Percentiles rank a stretch among this genome's conserved stretches.
Evolutionary conservation across 2,113 vertebrate genomes (phyloP).

Genomic region (Anhinga rufa): DNA sequence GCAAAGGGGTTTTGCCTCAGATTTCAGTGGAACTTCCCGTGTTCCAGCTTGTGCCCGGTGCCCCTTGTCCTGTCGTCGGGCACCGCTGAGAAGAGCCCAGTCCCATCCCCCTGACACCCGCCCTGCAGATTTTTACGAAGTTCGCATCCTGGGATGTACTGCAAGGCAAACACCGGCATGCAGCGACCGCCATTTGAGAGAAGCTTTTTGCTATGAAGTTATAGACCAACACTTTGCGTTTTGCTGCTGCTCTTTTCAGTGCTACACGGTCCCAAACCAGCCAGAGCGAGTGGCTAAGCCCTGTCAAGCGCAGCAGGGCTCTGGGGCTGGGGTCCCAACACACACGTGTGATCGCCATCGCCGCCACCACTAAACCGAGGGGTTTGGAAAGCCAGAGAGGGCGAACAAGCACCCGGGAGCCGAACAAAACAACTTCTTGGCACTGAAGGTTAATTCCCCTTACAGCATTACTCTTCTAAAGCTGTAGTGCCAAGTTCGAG

Average conservation of each 20-base stretch:
- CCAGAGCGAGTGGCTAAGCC: fast-evolving
- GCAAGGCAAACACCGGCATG: fast-evolving
- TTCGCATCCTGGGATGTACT: fast-evolving
- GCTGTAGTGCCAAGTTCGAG: neutral
- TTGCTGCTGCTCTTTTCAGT: neutral
- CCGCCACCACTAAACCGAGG: fast-evolving
- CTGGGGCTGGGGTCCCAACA: fast-evolving
- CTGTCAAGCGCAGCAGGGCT: fast-evolving
- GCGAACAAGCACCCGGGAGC: neutral
- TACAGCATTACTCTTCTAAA: fast-evolving
- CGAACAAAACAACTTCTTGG: neutral
- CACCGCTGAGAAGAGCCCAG: too few relatives aligned
- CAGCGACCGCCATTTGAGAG: neutral
- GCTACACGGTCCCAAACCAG: neutral
- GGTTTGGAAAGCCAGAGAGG: neutral
- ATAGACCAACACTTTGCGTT: fast-evolving
- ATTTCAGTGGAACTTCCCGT: too few relatives aligned
- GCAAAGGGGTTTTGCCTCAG: too few relatives aligned
- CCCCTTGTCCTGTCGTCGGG: too few relatives aligned
- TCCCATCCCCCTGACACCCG: too few relatives aligned
- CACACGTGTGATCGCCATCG: fast-evolving
- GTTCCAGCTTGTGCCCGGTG: too few relatives aligned
- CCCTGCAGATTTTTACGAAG: too few relatives aligned
- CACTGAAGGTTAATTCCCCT: too few relatives aligned
- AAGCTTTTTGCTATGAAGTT: neutral